A percentile compares a stretch with the other conserved stretches of the same genome.
phyloP scores from a whole-genome alignment of 2,888 invertebrate species.

The Acronicta leporina region DNA sequence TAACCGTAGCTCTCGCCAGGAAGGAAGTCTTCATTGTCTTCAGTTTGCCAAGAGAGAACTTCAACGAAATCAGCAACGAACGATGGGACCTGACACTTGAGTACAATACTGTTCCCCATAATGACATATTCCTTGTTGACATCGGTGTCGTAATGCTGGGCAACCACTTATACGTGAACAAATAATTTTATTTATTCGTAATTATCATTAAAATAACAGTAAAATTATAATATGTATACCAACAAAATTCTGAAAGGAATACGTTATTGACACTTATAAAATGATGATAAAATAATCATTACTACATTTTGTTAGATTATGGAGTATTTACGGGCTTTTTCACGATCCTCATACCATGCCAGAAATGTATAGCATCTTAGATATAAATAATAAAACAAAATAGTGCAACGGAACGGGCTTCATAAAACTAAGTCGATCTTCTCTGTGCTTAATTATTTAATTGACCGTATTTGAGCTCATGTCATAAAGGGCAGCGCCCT shows the following conservation, averaged over 20 bases:
- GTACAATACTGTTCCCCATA: slow-evolving; percentile 93
- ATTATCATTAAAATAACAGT: slow-evolving; percentile 10
- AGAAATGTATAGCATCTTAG: not conserved
- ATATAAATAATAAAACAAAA: slow-evolving; percentile 14
- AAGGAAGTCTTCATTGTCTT: slow-evolving; percentile 92
- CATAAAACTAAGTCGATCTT: slow-evolving; percentile 25
- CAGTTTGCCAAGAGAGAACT: slow-evolving; percentile 94
- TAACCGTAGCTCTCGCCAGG: slow-evolving; percentile 91
- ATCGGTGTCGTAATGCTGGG: slow-evolving; percentile 94
- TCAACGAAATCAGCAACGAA: slow-evolving; percentile 96
- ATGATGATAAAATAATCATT: too few species aligned
- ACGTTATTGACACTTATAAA: too few species aligned
- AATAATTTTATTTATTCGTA: too few species aligned
- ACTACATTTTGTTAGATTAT: not conserved
- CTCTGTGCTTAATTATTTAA: slow-evolving; percentile 69
- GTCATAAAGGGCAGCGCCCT: slow-evolving; percentile 75
- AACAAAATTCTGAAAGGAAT: not conserved
- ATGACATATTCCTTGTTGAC: slow-evolving; percentile 96
- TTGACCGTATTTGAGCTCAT: slow-evolving; percentile 78
- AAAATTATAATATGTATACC: too few species aligned
- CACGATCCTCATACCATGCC: not conserved
- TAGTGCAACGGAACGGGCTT: slow-evolving; percentile 21
- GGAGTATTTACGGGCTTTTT: slow-evolving; percentile 24
- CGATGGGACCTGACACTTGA: slow-evolving; percentile 95
- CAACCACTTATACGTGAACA: slow-evolving; percentile 90